Percentiles rank a stretch among this genome's conserved stretches.
phyloP scores from a whole-genome alignment of 2,888 invertebrate species.

The Macrosoma leucophasiata region DNA sequence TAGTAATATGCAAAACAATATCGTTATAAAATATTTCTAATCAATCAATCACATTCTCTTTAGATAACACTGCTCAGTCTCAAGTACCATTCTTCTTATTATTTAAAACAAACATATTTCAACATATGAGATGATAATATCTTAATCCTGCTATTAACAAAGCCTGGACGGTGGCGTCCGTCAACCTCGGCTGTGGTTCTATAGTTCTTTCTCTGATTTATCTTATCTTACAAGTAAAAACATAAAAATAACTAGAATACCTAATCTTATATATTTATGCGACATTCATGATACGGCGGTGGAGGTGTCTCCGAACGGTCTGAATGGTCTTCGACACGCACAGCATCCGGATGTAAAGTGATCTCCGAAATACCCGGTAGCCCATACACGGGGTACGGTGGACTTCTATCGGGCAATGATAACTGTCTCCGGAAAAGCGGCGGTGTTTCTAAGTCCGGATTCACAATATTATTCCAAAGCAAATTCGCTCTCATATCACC shows the following conservation, averaged over 20 bases:
- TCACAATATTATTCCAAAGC: conserved; percentile 52
- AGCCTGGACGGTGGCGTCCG: too few species aligned
- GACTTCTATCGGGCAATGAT: conserved; percentile 46
- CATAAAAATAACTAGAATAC: conserved; percentile 9
- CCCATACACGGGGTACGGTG: conserved; percentile 38
- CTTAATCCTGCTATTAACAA: too few species aligned
- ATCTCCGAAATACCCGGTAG: conserved; percentile 40
- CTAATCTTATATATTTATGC: conserved; percentile 37
- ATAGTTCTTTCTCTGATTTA: conserved; percentile 14
- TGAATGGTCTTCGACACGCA: conserved; percentile 40
- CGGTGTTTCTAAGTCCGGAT: conserved; percentile 59
- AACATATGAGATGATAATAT: too few species aligned
- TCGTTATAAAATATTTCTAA: too few species aligned
- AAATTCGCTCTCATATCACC: conserved; percentile 57
- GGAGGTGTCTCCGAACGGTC: conserved; percentile 60
- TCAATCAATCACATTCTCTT: too few species aligned
- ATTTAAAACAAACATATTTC: too few species aligned
- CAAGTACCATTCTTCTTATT: too few species aligned
- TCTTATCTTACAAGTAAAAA: conserved; percentile 8
- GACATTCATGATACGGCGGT: conserved; percentile 63
- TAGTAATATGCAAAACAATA: too few species aligned
- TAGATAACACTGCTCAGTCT: too few species aligned
- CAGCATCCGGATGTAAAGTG: conserved; percentile 44
- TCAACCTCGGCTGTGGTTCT: too few species aligned
- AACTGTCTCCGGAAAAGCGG: conserved; percentile 50